Percentiles rank a stretch among this genome's conserved stretches.
These are phyloP conservation scores for Phrynocephalus forsythii DNA, from an alignment of 2,797 vertebrate species.

Conservation along the genomic window DNA sequence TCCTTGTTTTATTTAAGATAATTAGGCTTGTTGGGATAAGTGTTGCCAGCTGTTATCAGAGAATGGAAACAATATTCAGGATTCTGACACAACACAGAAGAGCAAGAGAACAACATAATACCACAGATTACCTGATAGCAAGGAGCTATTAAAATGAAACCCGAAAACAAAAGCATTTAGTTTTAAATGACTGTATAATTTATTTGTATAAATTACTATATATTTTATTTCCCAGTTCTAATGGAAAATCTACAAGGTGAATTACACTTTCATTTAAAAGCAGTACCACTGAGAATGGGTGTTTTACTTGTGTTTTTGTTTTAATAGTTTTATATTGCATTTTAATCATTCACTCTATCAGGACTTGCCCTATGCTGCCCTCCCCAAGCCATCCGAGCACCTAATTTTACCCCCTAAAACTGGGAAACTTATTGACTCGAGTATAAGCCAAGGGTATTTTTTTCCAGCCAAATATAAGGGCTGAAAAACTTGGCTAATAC, in stretches of 20 bases:
- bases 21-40: conserved; percentile 9
- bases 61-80: conserved; percentile 13
- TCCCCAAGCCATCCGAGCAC: no score
- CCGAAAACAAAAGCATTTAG: neutral
- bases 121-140: neutral
- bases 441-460: no score
- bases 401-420: no score
- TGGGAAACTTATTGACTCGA: no score
- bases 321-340: neutral
- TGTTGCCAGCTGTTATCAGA: conserved; percentile 21
- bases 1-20: conserved; percentile 13
- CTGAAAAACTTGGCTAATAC: no score
- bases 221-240: neutral
- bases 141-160: neutral
- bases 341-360: neutral
- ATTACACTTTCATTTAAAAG: neutral
- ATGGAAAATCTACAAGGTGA: neutral
- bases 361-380: no score
- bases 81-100: neutral
- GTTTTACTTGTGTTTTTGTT: neutral
- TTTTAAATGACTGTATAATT: neutral
- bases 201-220: no score
- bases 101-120: neutral
- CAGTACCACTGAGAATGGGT: neutral
- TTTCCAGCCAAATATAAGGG: no score